Percentiles rank a stretch among this genome's conserved stretches.
phyloP scores from a whole-genome alignment of 2,797 vertebrate genomes.

The Kryptopterus vitreolus region DNA sequence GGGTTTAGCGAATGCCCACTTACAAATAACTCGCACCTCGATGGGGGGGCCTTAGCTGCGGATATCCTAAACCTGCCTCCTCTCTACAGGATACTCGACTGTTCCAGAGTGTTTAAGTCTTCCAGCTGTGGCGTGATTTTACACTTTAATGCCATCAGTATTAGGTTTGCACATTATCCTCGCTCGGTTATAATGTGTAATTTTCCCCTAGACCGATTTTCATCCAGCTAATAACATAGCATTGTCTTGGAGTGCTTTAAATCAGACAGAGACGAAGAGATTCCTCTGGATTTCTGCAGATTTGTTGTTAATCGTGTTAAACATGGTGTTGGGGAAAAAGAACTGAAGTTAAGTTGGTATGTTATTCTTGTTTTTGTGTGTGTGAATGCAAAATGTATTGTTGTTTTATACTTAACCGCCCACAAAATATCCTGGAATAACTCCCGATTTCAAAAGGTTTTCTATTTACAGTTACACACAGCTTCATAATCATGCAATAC shows the following conservation, averaged over 20 bases:
- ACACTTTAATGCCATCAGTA: conserved; percentile 10
- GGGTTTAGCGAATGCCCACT: conserved; percentile 55
- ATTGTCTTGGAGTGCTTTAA: not conserved
- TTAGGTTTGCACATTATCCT: not conserved
- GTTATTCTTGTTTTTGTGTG: not conserved
- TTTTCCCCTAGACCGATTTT: not conserved
- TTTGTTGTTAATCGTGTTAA: not conserved
- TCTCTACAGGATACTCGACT: not conserved
- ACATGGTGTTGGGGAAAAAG: conserved; percentile 16
- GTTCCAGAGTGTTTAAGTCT: conserved; percentile 15
- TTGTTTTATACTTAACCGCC: not conserved
- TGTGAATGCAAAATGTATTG: not conserved
- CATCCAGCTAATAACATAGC: conserved; percentile 11
- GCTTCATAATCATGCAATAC: not conserved
- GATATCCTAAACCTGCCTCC: not conserved
- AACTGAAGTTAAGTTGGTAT: not conserved
- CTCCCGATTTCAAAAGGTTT: too few species aligned
- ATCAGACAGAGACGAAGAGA: not conserved
- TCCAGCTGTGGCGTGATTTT: conserved; percentile 9
- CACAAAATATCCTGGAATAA: too few species aligned
- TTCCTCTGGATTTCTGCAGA: conserved; percentile 1
- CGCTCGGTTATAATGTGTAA: conserved; percentile 27
- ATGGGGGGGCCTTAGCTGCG: not conserved
- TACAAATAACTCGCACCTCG: conserved; percentile 38
- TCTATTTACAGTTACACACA: too few species aligned